Conservation (phyloP, 2,113 vertebrate species). For the Nibea coibor region DNA sequence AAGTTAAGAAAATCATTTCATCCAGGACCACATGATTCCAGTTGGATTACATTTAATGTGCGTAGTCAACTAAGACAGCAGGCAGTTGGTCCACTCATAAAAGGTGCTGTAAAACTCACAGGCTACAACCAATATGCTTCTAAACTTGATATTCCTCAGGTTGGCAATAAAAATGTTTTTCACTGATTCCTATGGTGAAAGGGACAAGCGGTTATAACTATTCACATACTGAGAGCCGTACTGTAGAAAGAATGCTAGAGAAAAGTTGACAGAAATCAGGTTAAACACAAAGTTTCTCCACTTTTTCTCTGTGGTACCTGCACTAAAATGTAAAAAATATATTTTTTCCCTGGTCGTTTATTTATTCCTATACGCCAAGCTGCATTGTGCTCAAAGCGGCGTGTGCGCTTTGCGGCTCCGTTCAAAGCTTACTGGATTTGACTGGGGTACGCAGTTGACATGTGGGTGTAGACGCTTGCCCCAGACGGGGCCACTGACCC, state of each 20-base stretch:
- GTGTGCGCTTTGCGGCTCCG: conserved; percentile 55
- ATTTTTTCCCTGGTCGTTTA: conserved; percentile 37
- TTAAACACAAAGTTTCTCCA: conserved; percentile 30
- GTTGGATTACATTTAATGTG: conserved; percentile 35
- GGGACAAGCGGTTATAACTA: conserved; percentile 1
- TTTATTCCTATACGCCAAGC: conserved; percentile 67
- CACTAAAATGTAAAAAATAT: conserved; percentile 39
- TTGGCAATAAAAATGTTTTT: conserved; percentile 39
- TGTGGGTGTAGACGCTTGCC: conserved; percentile 74
- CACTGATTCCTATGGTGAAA: conserved; percentile 18
- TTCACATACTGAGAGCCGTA: conserved; percentile 4
- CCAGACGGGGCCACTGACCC: conserved; percentile 74
- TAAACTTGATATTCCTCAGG: conserved; percentile 38
- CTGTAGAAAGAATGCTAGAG: conserved; percentile 18
- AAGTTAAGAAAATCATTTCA: neutral
- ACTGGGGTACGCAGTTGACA: conserved; percentile 72
- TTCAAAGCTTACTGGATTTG: conserved; percentile 75
- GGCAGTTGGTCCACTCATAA: conserved; percentile 37
- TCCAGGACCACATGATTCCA: conserved; percentile 1
- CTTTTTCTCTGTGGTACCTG: conserved; percentile 19
- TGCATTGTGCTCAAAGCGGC: conserved; percentile 64
- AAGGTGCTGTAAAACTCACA: conserved; percentile 36
- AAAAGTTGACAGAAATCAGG: conserved; percentile 13
- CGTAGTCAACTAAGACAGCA: conserved; percentile 26
- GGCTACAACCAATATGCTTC: conserved; percentile 43